Evolutionary conservation across 2,888 invertebrate genomes (phyloP), one percentile per base, ranked within the genome.

Genomic region (Azorinus chamasolen): DNA sequence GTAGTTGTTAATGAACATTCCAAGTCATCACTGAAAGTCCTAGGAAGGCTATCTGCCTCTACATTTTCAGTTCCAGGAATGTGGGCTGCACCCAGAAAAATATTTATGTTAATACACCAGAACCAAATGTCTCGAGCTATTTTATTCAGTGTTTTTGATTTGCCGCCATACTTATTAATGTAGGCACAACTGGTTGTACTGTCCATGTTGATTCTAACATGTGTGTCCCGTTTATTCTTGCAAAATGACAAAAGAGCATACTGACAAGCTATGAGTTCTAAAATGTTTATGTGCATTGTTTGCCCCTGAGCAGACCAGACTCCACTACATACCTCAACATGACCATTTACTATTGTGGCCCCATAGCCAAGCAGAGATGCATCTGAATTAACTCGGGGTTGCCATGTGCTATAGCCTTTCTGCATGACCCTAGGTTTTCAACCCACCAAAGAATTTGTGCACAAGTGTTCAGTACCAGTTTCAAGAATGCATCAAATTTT

Each of bases 81-180:
- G 65, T 72, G 75, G 8, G 63, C 58, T 2, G 66, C 78, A 45
- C 53, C 62, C 1, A 81, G n/a, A 43, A 51, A 53, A 22, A 68
- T 53, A 8, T 59, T 59, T n/a, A 20, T 39, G 1, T 41, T 41
- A 12, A 69, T 65, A 20, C 64, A 71, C 69, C 73, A 79, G 4
- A 22, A 20, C 73, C 70, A 62, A 10, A 68, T 65, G 16, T 65
- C 62, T 39, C 37, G 41, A 18, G 61, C 73, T 24, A 73, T 32
- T 22, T 32, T 6, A 65, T 79, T 62, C n/a, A 75, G 53, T 14
- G 27, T 37, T 14, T 14, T n/a, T n/a, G 32, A 62, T 27, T 61
- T 73, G 1, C 79, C 79, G n/a, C 79, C 79, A 48, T 65, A 61
- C n/a, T 74, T 70, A 48, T 57, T 57, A 3, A 79, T 74, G 20